Conservation (phyloP, 1,140 invertebrate species). For the Hestina assimilis region DNA sequence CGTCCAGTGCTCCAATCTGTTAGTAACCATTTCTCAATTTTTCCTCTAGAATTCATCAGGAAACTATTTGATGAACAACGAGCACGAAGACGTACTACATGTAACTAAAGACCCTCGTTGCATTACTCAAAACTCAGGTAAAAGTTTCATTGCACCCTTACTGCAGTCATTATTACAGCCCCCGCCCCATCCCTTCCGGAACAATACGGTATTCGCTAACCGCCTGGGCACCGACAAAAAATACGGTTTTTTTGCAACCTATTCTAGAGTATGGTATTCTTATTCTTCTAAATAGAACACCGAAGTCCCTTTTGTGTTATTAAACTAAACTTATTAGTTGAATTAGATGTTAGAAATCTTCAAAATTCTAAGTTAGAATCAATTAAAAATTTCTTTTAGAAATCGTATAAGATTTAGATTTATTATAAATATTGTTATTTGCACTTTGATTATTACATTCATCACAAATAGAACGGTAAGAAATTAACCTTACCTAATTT, state of each 20-base stretch:
- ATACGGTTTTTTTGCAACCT: conserved; percentile 60
- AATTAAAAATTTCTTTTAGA: not conserved
- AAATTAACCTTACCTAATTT: too few species aligned
- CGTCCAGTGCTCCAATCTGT: conserved; percentile 48
- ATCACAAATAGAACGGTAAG: too few species aligned
- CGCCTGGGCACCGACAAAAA: conserved; percentile 51
- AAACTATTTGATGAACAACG: conserved; percentile 16
- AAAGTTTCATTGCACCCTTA: conserved; percentile 70
- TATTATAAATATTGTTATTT: too few species aligned
- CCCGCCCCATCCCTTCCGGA: conserved; percentile 45
- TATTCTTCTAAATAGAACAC: conserved; percentile 37
- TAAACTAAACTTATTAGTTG: not conserved
- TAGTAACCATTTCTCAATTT: conserved; percentile 53
- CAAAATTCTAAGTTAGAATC: not conserved
- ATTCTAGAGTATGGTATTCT: conserved; percentile 44
- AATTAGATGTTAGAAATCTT: not conserved
- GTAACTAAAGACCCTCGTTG: conserved; percentile 32
- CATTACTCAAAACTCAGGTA: conserved; percentile 56
- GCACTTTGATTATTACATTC: too few species aligned
- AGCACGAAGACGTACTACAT: conserved; percentile 20
- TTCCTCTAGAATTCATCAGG: conserved; percentile 37
- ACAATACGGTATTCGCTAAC: conserved; percentile 66
- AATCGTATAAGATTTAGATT: not conserved
- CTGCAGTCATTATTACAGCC: conserved; percentile 55
- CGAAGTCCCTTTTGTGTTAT: conserved; percentile 23